A percentile compares a stretch with the other conserved stretches of the same genome.
These are phyloP conservation scores for Trachelus iudaicus DNA, from an alignment of 2,888 invertebrate genomes.

Conservation along the genomic window DNA sequence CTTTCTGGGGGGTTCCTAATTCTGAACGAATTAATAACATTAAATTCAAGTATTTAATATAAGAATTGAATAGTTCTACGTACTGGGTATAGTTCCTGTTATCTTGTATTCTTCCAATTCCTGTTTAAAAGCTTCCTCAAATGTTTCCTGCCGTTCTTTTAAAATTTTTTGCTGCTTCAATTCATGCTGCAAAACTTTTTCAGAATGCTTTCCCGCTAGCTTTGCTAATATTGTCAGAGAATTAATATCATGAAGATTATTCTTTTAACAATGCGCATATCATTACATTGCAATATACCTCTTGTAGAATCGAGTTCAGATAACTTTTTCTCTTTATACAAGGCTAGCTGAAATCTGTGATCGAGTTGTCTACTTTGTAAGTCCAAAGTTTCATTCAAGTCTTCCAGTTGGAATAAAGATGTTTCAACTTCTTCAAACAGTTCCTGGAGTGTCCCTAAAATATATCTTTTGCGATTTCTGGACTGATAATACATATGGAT, in stretches of 20 bases:
- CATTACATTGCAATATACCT: conserved; percentile 64
- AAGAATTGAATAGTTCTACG: conserved; percentile 33
- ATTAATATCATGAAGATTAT: conserved; percentile 44
- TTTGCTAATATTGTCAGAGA: conserved; percentile 65
- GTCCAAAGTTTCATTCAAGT: conserved; percentile 76
- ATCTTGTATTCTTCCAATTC: conserved; percentile 75
- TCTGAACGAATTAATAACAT: conserved; percentile 39
- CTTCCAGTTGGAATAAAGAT: conserved; percentile 74
- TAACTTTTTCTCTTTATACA: conserved; percentile 79
- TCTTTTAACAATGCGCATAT: neutral
- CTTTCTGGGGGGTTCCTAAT: conserved; percentile 47
- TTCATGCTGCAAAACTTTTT: conserved; percentile 71
- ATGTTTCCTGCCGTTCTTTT: conserved; percentile 76
- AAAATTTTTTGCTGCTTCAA: conserved; percentile 68
- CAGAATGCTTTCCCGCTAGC: conserved; percentile 70
- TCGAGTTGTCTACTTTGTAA: conserved; percentile 78
- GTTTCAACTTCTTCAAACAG: conserved; percentile 74
- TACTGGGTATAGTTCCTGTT: conserved; percentile 73
- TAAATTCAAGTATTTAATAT: conserved; percentile 18
- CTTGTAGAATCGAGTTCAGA: conserved; percentile 67
- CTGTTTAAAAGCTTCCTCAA: conserved; percentile 76
- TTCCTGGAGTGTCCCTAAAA: conserved; percentile 67
- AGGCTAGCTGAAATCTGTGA: conserved; percentile 76
- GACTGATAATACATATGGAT: neutral
- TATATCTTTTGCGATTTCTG: neutral